Base-by-base conservation (phyloP, 1,140 invertebrate species). In the Ladona fulva region DNA sequence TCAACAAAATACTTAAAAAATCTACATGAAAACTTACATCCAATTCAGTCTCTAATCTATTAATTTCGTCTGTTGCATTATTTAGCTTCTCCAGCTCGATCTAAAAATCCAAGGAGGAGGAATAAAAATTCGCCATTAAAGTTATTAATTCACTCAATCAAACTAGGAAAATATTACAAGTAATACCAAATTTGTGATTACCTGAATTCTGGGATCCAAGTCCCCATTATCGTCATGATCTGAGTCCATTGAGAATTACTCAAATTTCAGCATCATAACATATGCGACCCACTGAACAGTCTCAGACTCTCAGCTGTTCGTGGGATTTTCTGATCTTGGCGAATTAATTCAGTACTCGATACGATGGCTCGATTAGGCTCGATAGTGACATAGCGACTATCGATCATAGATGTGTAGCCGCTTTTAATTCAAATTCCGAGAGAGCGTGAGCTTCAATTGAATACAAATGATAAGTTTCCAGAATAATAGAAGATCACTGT, bases 51-150 rank as follows among this genome's bases (percentile, higher is more conserved):
- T 98, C 96, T 79, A 97, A 86, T 83, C 94, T 93, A 85, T 98
- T 98, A 82, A 98, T 97, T 82, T 97, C 94, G 88, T 98, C 95
- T 77, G 96, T 97, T 24, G 95, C 94, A 81, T 92, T 94, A 85
- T 98, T 98, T 76, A 98, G 87, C 84, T 95, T 93, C 85, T 98
- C 96, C 82, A 98, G 86, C 87, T 98, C 96, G 85, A 96, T 91
- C 94, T 97, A 85, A 73, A 86, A 84, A 80, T 77, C 14, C 3
- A 66, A 12, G 14, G 1, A 6, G n/a, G 5, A 22, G 16, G 14
- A 66, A 12, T 6, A 66, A 66, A 16, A 19, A 66, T 6, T 19
- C n/a, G n/a, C 14, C n/a, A 66, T 66, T 22, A 16, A 19, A 66
- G n/a, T 6, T 1, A 6, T 3, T 66, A 19, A 66, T 5, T 22